Evolutionary conservation across 2,797 vertebrate genomes (phyloP), one percentile per base, ranked within the genome.

Genomic region (Astyanax mexicanus): DNA sequence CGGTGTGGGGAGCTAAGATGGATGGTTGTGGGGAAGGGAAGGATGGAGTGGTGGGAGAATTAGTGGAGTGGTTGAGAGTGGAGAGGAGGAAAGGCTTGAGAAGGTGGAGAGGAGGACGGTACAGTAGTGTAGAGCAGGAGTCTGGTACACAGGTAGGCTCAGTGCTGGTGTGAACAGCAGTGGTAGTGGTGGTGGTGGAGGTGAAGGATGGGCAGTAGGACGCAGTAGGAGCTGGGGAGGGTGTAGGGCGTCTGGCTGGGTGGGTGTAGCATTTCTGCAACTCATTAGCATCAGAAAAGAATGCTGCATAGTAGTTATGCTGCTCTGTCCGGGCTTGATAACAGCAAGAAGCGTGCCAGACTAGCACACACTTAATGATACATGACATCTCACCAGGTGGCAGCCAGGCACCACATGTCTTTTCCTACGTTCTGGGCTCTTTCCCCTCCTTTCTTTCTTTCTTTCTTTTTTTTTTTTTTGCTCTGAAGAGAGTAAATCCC

Each of bases 381-480:
- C 81, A 81, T 78, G 84, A 78, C 84, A 80, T 85, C 84, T 74
- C 80, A 78, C 81, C 84, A 85, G 84, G 81, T 85, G 84, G 79
- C 65, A 54, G 74, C 74, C 71, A 80, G 57, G 52, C 77, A 75
- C 69, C 82, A 78, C 80, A 80, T 78, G 80, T 77, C 70, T 72
- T 81, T 49, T 38, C 38, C 72, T 72, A 68, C 45, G 69, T 75
- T 77, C 54, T 51, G 17, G 32, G 25, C 0, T 27, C 72, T 44
- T 72, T 27, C 17, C 25, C 55, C 32, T 65, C 47, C 32, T 65
- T 69, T 42, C 70, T 78, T n/a, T n/a, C n/a, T n/a, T n/a, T n/a
- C n/a, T n/a, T n/a, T n/a, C n/a, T n/a, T n/a, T n/a, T n/a, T n/a
- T n/a, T n/a, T n/a, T n/a, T 69, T 32, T 42, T 11, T 19, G 47